A percentile compares a stretch with the other conserved stretches of the same genome.
Conservation (phyloP, 2,113 vertebrate genomes). For the Antechinus stuartii region DNA sequence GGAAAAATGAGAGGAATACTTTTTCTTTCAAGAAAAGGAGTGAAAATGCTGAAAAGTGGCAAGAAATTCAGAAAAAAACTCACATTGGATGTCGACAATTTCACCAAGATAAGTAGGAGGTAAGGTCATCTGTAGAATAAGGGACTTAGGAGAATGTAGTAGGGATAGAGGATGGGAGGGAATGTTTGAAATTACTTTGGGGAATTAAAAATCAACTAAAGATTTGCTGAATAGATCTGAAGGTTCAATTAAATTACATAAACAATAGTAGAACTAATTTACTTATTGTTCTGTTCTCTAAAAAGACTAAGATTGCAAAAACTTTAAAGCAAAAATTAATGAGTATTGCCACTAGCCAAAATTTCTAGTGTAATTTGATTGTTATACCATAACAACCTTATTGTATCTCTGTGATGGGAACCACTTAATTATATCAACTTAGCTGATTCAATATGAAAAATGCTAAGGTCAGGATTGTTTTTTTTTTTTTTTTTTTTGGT, state of each 20-base stretch:
- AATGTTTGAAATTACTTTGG: not conserved
- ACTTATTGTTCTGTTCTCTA: not conserved
- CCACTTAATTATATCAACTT: constrained; percentile 8
- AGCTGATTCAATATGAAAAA: not conserved
- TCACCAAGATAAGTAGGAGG: not conserved
- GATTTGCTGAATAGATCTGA: not conserved
- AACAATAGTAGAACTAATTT: not conserved
- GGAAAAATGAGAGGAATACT: constrained; percentile 8
- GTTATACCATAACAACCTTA: not conserved
- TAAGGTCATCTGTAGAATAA: not conserved
- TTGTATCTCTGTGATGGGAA: not conserved
- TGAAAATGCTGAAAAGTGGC: not conserved
- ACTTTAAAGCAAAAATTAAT: not conserved
- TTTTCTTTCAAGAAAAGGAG: not conserved
- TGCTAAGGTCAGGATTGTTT: not conserved
- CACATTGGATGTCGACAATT: not conserved
- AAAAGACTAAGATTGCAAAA: not conserved
- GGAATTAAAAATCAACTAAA: not conserved
- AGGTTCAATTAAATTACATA: not conserved
- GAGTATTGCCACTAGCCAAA: not conserved
- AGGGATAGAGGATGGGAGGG: not conserved
- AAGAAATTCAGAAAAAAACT: not conserved
- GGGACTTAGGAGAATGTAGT: not conserved
- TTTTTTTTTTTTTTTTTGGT: not conserved
- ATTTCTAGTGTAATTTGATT: not conserved